Conservation (phyloP, 2,113 vertebrate genomes). For the human region DNA sequence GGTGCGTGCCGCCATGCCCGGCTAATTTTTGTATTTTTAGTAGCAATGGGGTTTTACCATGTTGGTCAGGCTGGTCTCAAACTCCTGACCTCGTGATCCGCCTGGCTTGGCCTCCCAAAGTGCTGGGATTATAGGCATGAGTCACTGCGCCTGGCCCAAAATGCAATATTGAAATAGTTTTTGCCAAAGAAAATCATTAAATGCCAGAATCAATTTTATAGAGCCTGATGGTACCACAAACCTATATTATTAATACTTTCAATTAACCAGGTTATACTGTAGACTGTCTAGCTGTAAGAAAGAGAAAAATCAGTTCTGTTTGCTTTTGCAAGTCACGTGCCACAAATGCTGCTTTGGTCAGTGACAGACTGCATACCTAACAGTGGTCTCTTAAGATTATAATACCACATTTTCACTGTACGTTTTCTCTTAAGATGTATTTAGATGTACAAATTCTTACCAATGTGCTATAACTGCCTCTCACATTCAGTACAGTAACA, state of each 20-base stretch:
- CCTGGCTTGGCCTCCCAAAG: too few relatives aligned
- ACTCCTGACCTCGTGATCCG: too few relatives aligned
- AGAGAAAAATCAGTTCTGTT: background rate
- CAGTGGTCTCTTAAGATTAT: background rate
- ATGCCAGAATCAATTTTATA: background rate
- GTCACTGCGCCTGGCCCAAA: too few relatives aligned
- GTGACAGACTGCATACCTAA: background rate
- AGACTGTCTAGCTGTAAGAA: background rate
- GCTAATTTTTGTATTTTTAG: too few relatives aligned
- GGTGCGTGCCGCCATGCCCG: too few relatives aligned
- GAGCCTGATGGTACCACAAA: background rate
- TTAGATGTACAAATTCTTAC: background rate
- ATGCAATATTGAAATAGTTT: constrained; percentile 7
- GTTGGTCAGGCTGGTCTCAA: too few relatives aligned
- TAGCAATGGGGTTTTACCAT: too few relatives aligned
- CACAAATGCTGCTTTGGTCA: background rate
- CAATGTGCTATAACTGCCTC: background rate
- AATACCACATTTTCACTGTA: background rate
- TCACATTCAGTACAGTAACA: background rate
- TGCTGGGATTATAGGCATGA: too few relatives aligned
- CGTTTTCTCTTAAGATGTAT: background rate
- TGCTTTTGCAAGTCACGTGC: background rate
- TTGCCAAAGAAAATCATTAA: constrained; percentile 39
- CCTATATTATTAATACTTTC: background rate
- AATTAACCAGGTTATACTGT: background rate